Conservation (phyloP, 2,113 vertebrate genomes). For the Mobula birostris region DNA sequence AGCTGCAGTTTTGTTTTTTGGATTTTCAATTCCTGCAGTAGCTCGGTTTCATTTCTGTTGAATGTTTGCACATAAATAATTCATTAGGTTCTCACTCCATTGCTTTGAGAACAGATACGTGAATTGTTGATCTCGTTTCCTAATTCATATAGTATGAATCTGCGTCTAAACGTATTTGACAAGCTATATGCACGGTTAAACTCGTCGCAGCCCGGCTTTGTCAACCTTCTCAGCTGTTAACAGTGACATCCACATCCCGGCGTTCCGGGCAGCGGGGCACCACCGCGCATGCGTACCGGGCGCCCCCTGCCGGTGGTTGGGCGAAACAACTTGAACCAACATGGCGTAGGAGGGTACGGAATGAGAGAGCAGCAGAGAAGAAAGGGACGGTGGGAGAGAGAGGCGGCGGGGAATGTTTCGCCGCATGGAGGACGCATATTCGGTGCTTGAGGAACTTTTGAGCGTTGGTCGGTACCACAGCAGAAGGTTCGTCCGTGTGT, state of each 20-base stretch:
- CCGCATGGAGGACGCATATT: background rate
- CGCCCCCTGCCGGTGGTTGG: background rate
- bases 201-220: background rate
- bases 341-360: slow-evolving; percentile 1
- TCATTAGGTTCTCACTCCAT: background rate
- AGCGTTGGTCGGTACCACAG: background rate
- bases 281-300: background rate
- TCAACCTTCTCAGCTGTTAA: background rate
- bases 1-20: too few relatives aligned
- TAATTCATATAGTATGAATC: background rate
- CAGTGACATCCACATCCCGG: background rate
- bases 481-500: background rate
- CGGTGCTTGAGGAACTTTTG: background rate
- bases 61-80: background rate
- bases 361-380: slow-evolving; percentile 6
- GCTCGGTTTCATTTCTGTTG: too few relatives aligned
- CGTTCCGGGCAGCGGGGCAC: background rate
- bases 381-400: background rate
- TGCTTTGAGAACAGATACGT: background rate
- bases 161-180: background rate
- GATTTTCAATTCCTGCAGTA: too few relatives aligned
- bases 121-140: background rate
- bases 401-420: background rate
- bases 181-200: too few relatives aligned
- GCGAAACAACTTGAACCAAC: background rate